Base-by-base conservation (phyloP, 2,888 invertebrate genomes). In the Stenotaenia linearis region DNA sequence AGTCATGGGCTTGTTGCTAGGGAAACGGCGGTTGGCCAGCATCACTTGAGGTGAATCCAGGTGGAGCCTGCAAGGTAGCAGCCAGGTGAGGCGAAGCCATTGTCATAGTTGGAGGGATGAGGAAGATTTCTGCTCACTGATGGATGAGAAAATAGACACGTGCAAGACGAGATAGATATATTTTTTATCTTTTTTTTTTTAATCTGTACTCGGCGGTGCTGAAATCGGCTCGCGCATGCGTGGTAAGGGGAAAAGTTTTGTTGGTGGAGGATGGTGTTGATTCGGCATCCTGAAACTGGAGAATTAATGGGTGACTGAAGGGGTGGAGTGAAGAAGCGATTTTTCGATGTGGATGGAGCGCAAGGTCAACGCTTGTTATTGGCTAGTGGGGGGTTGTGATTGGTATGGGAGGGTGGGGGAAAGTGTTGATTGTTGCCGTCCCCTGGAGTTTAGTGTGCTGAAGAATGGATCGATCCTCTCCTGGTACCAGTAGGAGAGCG, bases 1-100 rank as follows among this genome's bases (percentile, higher is more conserved):
- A 77, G 35, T 45, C 77, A 77, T 35, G 69, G 69, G 77, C 25
- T 45, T 45, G 77, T 77, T 77, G 28, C 77, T 45, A 28, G 35
- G 77, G 77, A n/a, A 77, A 77, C 77, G 45, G 69, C 69, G 28
- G 69, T 45, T 45, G 40, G 45, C 45, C 77, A 77, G 77, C 77
- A 77, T 77, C 77, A 77, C 37, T 77, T 77, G 77, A 77, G 77
- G 77, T 77, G 77, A 75, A 77, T 77, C 77, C 77, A 77, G 77
- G 77, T 77, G 77, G 77, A 77, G 77, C 77, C 77, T 77, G 40
- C 37, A 77, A 77, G 28, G 69, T 45, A 77, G 37, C 77, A 77
- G 45, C 77, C 77, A 40, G 77, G 45, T 77, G 77, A 69, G 77
- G 45, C 77, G 35, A 45, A 45, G 45, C 77, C 77, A 77, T 77